Percentiles rank a stretch among this genome's conserved stretches.
phyloP scores from a whole-genome alignment of 2,888 invertebrate genomes.

The Sturmia bella region DNA sequence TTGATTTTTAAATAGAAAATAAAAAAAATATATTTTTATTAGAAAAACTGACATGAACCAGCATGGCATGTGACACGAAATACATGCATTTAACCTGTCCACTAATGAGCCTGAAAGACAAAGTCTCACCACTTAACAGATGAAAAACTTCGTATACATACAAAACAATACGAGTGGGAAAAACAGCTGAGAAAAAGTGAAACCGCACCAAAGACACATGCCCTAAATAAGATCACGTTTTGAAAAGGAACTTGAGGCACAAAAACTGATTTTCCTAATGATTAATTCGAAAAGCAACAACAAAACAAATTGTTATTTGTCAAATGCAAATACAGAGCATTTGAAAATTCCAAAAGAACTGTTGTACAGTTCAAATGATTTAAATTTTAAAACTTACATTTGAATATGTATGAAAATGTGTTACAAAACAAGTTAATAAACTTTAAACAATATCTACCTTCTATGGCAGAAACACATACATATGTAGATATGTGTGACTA shows the following conservation, averaged over 20 bases:
- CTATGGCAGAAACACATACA: not conserved
- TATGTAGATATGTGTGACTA: too few relatives aligned
- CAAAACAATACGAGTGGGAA: not conserved
- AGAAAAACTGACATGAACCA: conserved; percentile 24
- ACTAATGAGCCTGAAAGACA: conserved; percentile 59
- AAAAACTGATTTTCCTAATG: conserved; percentile 38
- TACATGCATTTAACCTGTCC: conserved; percentile 39
- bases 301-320: conserved; percentile 47
- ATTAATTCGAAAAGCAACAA: conserved; percentile 38
- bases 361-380: not conserved
- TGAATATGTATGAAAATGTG: conserved; percentile 14
- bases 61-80: conserved; percentile 54
- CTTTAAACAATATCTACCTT: conserved; percentile 29
- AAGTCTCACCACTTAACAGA: conserved; percentile 16
- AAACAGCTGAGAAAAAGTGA: conserved; percentile 5
- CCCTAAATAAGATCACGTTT: conserved; percentile 64
- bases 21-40: not conserved
- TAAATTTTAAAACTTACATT: conserved; percentile 4
- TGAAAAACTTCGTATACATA: not conserved
- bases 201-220: conserved; percentile 9
- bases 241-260: conserved; percentile 53
- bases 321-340: conserved; percentile 33
- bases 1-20: conserved; percentile 12
- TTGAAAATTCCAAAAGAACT: too few relatives aligned
- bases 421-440: conserved; percentile 53